Evolutionary conservation across 2,888 invertebrate genomes (phyloP), one percentile per base, ranked within the genome.

Genomic region (Microdon myrmicae): DNA sequence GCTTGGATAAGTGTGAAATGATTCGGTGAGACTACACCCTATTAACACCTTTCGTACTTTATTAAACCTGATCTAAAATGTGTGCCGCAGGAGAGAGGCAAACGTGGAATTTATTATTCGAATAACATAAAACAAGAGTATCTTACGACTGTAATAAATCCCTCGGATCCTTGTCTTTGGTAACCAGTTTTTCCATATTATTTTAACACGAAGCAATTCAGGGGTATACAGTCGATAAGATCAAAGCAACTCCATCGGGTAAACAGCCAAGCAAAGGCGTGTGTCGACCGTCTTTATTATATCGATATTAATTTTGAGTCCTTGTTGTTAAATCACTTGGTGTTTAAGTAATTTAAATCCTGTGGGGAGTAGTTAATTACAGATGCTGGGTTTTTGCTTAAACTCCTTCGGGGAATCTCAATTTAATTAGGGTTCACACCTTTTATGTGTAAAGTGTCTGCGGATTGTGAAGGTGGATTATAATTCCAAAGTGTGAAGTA

Each of bases 261-360:
- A 39, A 43, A 38, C 10, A 19, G 34, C 28, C 10, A 5, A 10
- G 29, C 17, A 13, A 29, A 43, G 44, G 48, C 39, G 32, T 29
- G 47, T 35, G 54, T 43, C 31, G 53, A 35, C 28, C 60, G 43
- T 29, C 35, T 64, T 58, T 41, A 53, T 47, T 58, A 47, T 45
- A 61, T 61, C 61, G 61, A 53, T 64, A 64, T 64, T 64, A 64
- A 64, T 64, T 58, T 58, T 53, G 58, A 53, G 58, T 58, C 58
- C 47, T 51, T 44, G 51, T 47, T 58, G 58, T 64, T 53, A 45
- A 64, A 58, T 64, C 64, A 43, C 29, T 47, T 28, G 58, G 20
- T 53, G 47, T 39, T 64, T 64, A 58, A 53, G 58, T 51, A 58
- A 64, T 64, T 64, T 43, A 51, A 53, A 43, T 47, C 51, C 53